phyloP scores from a whole-genome alignment of 2,797 vertebrate species.

The Sandelia bainsii region DNA sequence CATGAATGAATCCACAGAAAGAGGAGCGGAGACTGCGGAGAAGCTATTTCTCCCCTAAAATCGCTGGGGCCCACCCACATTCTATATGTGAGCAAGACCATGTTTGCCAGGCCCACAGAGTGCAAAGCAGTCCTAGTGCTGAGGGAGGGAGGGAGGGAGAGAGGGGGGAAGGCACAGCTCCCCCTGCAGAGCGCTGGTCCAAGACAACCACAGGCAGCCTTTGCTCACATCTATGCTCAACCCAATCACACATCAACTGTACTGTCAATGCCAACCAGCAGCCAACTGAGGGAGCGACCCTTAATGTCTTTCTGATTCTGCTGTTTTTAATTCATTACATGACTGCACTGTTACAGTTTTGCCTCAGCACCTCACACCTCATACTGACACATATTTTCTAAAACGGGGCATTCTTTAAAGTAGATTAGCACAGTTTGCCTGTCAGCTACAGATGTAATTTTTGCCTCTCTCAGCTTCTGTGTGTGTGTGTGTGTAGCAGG shows the following conservation, averaged over 20 bases:
- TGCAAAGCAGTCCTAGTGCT: constrained; percentile 51
- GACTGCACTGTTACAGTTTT: constrained; percentile 61
- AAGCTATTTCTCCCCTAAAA: constrained; percentile 47
- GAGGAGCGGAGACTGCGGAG: constrained; percentile 22
- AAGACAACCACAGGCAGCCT: constrained; percentile 58
- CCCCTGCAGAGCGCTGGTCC: constrained; percentile 56
- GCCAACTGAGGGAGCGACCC: constrained; percentile 54
- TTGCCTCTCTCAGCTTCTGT: constrained; percentile 56
- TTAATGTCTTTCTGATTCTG: constrained; percentile 57
- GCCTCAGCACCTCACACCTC: constrained; percentile 50
- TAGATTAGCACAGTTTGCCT: constrained; percentile 74
- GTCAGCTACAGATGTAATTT: constrained; percentile 67
- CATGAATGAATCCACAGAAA: constrained; percentile 56
- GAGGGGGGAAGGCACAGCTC: constrained; percentile 15
- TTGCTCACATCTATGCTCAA: constrained; percentile 54
- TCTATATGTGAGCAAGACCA: constrained; percentile 52
- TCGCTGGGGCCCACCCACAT: constrained; percentile 50
- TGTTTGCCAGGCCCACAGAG: constrained; percentile 57
- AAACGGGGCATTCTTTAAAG: constrained; percentile 68
- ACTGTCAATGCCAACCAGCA: constrained; percentile 51
- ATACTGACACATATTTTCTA: constrained; percentile 70
- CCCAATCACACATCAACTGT: constrained; percentile 51
- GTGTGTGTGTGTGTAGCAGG: constrained; percentile 12
- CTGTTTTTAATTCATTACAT: constrained; percentile 71
- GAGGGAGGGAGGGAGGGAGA: constrained; percentile 13